These are phyloP conservation scores for Oxyteleia sp. DNA, from an alignment of 2,888 invertebrate genomes.

Conservation along the genomic window DNA sequence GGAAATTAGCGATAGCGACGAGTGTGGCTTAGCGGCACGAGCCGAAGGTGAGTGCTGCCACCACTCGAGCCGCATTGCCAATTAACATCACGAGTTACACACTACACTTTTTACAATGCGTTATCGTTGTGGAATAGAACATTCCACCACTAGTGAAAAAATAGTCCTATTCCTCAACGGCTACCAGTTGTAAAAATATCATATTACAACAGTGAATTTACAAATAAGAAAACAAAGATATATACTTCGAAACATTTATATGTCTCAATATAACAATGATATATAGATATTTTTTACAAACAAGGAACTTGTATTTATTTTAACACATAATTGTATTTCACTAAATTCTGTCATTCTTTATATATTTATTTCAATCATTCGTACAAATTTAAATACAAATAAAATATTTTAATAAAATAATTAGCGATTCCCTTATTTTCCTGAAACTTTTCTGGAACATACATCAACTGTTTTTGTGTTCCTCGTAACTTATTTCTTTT, in stretches of 20 bases:
- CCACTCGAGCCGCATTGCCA: no score
- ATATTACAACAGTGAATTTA: slow-evolving; percentile 26
- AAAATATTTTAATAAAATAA: neutral
- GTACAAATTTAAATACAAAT: neutral
- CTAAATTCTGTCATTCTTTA: slow-evolving; percentile 53
- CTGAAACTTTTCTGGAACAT: slow-evolving; percentile 19
- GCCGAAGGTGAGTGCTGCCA: no score
- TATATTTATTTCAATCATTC: slow-evolving; percentile 6
- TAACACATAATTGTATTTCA: slow-evolving; percentile 16
- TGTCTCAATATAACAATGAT: slow-evolving; percentile 40
- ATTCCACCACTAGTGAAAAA: no score
- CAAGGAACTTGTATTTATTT: slow-evolving; percentile 46
- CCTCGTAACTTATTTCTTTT: slow-evolving; percentile 7
- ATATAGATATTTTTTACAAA: slow-evolving; percentile 55
- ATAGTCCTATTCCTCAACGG: no score
- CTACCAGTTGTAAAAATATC: no score
- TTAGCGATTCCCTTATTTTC: slow-evolving; percentile 31
- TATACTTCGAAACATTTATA: slow-evolving; percentile 7
- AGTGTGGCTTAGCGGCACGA: no score
- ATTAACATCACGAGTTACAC: no score
- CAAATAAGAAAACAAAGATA: slow-evolving; percentile 22
- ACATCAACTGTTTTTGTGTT: slow-evolving; percentile 4
- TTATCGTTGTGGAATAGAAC: no score
- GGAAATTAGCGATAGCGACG: no score
- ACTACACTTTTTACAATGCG: no score